Base-by-base conservation (phyloP, 2,113 vertebrate genomes). In the Grantiella picta region DNA sequence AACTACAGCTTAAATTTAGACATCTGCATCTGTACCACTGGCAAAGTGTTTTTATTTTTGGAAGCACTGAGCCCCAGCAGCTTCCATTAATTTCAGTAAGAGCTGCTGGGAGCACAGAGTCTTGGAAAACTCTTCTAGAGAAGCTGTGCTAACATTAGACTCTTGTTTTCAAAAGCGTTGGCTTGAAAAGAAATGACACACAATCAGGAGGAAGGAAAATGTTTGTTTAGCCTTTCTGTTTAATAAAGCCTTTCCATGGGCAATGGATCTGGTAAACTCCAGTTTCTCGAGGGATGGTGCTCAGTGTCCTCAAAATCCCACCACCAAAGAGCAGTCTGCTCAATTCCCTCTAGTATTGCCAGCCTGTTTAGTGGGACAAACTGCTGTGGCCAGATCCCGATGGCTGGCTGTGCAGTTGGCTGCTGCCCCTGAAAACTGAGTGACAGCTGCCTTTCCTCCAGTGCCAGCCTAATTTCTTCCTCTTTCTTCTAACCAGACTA, bases 11-110 rank as follows among this genome's bases (percentile, higher is more conserved):
- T 95, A 89, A 92, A 96, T 96, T 94, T 94, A 96, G 90, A 93
- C 60, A 93, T 94, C 87, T 95, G 85, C 86, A 96, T 94, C 82
- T 73, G 56, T 61, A 97, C 53, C 85, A 92, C 64, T 92, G 88
- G 92, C 82, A 89, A 72, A 93, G 38, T 14, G 36, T 24, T 93
- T 92, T 96, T 96, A 96, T 97, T 96, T 97, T 94, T 95, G 92
- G 94, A 96, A 93, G 78, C 89, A 80, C 63, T 72, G 91, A 91
- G 92, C 15, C 86, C 83, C 63, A 70, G 82, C 82, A 96, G 68
- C 85, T 94, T 64, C 87, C 90, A 90, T 94, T 95, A 95, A 95
- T 91, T 95, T 96, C 71, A 92, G 44, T 71, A 81, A 68, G 94
- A 94, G 89, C 80, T 94, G 82, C 85, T 90, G 89, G 81, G 81